A percentile compares a stretch with the other conserved stretches of the same genome.
Evolutionary conservation across 2,113 vertebrate species (phyloP).

Genomic region (Delphinus delphis): DNA sequence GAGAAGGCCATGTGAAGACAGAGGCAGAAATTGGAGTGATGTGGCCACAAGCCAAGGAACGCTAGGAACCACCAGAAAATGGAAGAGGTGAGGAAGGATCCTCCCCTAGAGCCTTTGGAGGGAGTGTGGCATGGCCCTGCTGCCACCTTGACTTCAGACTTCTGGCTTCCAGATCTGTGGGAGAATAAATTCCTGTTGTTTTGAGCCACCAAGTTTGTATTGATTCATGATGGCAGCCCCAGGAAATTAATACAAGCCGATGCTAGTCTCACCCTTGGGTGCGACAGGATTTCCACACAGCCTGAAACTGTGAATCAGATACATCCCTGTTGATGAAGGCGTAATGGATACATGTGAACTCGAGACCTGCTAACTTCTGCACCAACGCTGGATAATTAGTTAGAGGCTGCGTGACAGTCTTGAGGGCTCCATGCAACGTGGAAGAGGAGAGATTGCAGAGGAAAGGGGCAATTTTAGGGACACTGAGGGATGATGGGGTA

Average conservation of each 20-base stretch:
- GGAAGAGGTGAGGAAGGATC: neutral
- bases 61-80: neutral
- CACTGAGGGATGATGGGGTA: neutral
- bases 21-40: neutral
- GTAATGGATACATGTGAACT: neutral
- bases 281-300: neutral
- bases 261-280: neutral
- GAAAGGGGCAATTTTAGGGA: neutral
- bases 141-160: neutral
- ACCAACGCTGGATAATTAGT: neutral
- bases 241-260: neutral
- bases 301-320: neutral
- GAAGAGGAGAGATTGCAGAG: neutral
- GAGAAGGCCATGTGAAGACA: fast-evolving
- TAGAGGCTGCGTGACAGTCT: neutral
- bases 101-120: neutral
- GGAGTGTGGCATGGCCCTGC: fast-evolving
- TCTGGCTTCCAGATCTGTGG: neutral
- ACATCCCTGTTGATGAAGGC: neutral
- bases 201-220: neutral
- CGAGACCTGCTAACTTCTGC: neutral
- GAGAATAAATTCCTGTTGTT: neutral
- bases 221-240: neutral
- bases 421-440: fast-evolving
- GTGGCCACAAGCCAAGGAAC: neutral